These are phyloP conservation scores for Halocaridina rubra DNA, from an alignment of 2,888 invertebrate species.

Conservation along the genomic window DNA sequence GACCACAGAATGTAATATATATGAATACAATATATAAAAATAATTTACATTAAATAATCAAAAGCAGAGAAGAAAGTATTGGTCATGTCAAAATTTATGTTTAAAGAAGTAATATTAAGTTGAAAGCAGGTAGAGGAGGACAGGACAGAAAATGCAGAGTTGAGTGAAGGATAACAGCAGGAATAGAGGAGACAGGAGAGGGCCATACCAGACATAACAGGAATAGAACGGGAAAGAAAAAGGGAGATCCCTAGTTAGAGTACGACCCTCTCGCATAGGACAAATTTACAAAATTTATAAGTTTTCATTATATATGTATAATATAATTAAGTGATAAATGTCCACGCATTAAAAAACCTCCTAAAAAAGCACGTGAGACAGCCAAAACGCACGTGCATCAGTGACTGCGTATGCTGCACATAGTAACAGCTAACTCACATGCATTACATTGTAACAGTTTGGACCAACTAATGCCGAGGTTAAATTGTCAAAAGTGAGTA, in stretches of 20 bases:
- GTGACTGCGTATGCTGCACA: not conserved
- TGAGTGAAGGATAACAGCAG: conserved; percentile 27
- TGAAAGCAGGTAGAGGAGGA: too few relatives aligned
- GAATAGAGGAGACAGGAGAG: conserved; percentile 22
- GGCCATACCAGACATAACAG: conserved; percentile 47
- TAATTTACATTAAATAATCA: too few relatives aligned
- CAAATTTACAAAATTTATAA: not conserved
- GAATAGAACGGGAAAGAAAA: conserved; percentile 24
- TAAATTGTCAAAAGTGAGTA: conserved; percentile 24
- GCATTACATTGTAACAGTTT: conserved; percentile 27
- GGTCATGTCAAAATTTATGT: too few relatives aligned
- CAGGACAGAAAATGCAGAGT: too few relatives aligned
- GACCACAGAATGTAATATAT: too few relatives aligned
- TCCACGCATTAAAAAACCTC: too few relatives aligned
- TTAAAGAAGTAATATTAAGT: too few relatives aligned
- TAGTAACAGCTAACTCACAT: conserved; percentile 27
- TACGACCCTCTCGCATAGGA: not conserved
- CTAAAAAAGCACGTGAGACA: conserved; percentile 35
- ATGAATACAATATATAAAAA: too few relatives aligned
- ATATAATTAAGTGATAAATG: conserved; percentile 37
- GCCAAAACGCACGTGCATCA: conserved; percentile 17
- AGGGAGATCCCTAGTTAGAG: conserved; percentile 51
- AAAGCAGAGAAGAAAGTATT: too few relatives aligned
- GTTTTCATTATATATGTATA: conserved; percentile 12
- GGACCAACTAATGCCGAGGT: conserved; percentile 39